phyloP scores from a whole-genome alignment of 2,888 invertebrate genomes.

The Girardia tigrina region DNA sequence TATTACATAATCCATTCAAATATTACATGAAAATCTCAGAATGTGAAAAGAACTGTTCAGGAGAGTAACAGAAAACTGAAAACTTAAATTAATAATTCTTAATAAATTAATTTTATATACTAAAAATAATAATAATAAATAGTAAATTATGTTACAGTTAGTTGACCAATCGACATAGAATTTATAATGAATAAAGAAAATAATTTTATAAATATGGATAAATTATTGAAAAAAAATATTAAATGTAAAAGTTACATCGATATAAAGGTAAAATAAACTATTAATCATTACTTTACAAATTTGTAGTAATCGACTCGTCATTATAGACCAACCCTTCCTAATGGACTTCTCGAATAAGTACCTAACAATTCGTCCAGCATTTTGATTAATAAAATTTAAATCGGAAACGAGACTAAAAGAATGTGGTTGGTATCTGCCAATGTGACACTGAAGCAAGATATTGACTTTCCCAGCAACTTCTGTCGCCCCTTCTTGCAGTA shows the following conservation, averaged over 20 bases:
- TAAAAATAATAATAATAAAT: background rate
- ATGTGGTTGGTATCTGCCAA: conserved; percentile 67
- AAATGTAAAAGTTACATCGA: too few relatives aligned
- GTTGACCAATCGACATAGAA: too few relatives aligned
- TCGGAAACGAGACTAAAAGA: conserved; percentile 76
- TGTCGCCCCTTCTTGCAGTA: background rate
- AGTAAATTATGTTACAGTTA: background rate
- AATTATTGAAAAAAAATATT: too few relatives aligned
- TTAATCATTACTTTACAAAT: background rate
- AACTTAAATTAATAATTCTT: too few relatives aligned
- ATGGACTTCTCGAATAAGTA: conserved; percentile 84
- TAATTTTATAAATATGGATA: too few relatives aligned
- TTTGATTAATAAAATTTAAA: conserved; percentile 70
- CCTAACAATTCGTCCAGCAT: conserved; percentile 73
- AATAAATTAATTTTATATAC: too few relatives aligned
- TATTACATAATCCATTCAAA: too few relatives aligned
- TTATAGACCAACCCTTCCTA: conserved; percentile 71
- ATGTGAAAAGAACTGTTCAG: too few relatives aligned
- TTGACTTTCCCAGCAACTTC: conserved; percentile 24
- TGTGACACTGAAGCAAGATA: conserved; percentile 60
- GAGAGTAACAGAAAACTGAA: too few relatives aligned
- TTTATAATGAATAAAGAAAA: too few relatives aligned
- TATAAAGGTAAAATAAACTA: background rate
- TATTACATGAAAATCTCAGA: too few relatives aligned
- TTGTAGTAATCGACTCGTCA: conserved; percentile 54